Percentiles rank a stretch among this genome's conserved stretches.
Evolutionary conservation across 1,140 invertebrate species (phyloP).

Genomic region (Epicauta chinensis): DNA sequence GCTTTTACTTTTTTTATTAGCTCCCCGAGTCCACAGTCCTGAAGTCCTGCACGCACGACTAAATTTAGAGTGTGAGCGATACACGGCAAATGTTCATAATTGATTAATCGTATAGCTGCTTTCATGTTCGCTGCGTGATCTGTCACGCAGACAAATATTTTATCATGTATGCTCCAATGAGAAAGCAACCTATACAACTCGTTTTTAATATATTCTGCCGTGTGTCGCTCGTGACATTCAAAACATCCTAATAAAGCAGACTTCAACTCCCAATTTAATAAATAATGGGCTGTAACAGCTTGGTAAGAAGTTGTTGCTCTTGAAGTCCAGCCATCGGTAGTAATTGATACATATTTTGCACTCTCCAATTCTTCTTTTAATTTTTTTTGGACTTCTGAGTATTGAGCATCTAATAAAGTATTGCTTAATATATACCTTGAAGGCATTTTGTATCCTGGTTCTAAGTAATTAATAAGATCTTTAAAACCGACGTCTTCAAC

Average conservation of each 20-base stretch:
- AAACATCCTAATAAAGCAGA: slow-evolving; percentile 6
- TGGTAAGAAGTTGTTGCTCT: slow-evolving; percentile 11
- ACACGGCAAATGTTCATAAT: slow-evolving; percentile 14
- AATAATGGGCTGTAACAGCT: slow-evolving; percentile 11
- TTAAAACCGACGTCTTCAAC: slow-evolving; percentile 32
- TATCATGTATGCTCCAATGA: not conserved
- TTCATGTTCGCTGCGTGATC: slow-evolving; percentile 29
- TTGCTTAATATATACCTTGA: slow-evolving; percentile 26
- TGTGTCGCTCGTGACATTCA: slow-evolving; percentile 10
- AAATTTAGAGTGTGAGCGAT: slow-evolving; percentile 22
- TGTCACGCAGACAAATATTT: slow-evolving; percentile 27
- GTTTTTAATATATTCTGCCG: slow-evolving; percentile 10
- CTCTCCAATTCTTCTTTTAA: not conserved
- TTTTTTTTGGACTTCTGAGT: not conserved
- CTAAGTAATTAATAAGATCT: slow-evolving; percentile 26
- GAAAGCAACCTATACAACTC: not conserved
- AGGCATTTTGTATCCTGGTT: slow-evolving; percentile 28
- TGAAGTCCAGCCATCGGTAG: slow-evolving; percentile 16
- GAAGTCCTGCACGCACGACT: slow-evolving; percentile 6
- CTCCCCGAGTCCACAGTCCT: not conserved
- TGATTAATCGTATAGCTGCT: slow-evolving; percentile 10
- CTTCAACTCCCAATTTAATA: slow-evolving; percentile 8
- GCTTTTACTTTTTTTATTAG: slow-evolving; percentile 10
- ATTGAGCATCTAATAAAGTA: slow-evolving; percentile 25
- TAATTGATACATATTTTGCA: not conserved